phyloP scores from a whole-genome alignment of 2,888 invertebrate genomes.

The Epirrhoe alternata region DNA sequence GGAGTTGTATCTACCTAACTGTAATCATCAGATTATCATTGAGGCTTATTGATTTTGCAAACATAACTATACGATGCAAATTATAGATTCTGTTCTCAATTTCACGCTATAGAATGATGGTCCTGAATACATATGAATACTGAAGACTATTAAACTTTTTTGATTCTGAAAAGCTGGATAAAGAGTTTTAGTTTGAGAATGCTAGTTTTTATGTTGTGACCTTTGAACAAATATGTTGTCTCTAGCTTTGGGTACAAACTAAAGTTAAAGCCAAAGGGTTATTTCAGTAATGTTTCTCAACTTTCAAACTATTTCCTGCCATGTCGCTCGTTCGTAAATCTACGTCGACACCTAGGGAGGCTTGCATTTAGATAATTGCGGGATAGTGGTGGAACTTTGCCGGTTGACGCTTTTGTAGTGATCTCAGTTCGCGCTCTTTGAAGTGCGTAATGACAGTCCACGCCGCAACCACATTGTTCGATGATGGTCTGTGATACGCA shows the following conservation, averaged over 20 bases:
- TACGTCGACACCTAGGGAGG: slow-evolving; percentile 60
- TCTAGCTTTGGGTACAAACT: not conserved
- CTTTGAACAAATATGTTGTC: not conserved
- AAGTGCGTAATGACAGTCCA: slow-evolving; percentile 68
- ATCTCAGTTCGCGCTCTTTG: slow-evolving; percentile 65
- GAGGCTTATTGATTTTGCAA: slow-evolving; percentile 3
- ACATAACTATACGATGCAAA: not conserved
- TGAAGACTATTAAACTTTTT: no score
- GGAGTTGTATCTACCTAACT: no score
- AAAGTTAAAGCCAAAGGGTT: not conserved
- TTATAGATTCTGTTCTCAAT: not conserved
- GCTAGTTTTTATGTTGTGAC: no score
- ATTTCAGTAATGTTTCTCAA: slow-evolving; percentile 2
- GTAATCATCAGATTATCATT: not conserved
- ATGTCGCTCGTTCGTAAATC: slow-evolving; percentile 45
- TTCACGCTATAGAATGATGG: no score
- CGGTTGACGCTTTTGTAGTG: slow-evolving; percentile 67
- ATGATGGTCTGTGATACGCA: slow-evolving; percentile 43
- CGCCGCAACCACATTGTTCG: slow-evolving; percentile 65
- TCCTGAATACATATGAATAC: no score
- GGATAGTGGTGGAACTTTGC: slow-evolving; percentile 71
- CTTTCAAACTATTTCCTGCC: slow-evolving; percentile 37
- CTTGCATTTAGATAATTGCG: slow-evolving; percentile 81
- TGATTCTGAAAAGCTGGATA: no score
- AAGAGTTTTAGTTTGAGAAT: no score